Evolutionary conservation across 2,113 vertebrate species (phyloP).

Genomic region (Helogale parvula): DNA sequence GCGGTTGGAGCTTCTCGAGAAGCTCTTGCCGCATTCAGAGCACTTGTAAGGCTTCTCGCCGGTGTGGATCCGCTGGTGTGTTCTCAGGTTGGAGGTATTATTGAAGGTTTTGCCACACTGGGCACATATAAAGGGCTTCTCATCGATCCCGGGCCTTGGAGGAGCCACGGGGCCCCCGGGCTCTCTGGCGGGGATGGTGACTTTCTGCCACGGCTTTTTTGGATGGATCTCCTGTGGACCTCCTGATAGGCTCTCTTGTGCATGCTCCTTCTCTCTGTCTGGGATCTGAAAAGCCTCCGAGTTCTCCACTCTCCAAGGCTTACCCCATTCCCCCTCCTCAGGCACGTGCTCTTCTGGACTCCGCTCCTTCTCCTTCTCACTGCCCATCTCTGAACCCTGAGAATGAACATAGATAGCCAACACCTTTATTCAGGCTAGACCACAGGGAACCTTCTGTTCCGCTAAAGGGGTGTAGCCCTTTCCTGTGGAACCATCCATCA

Average conservation of each 20-base stretch:
- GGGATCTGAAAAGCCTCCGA: neutral
- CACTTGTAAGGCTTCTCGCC: slow-evolving; percentile 72
- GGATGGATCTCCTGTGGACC: neutral
- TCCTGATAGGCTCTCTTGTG: neutral
- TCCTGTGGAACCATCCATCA: neutral
- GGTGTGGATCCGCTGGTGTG: slow-evolving; percentile 61
- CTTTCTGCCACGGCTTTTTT: neutral
- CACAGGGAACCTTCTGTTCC: neutral
- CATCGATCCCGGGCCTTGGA: neutral
- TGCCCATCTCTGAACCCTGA: slow-evolving; percentile 76
- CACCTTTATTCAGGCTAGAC: slow-evolving; percentile 47
- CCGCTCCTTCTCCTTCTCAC: slow-evolving; percentile 75
- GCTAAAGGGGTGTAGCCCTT: neutral
- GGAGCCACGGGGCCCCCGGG: neutral
- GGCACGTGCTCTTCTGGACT: slow-evolving; percentile 62
- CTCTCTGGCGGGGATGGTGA: neutral
- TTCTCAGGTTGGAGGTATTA: slow-evolving; percentile 66
- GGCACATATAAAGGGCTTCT: slow-evolving; percentile 72
- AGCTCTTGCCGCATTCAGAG: slow-evolving; percentile 79
- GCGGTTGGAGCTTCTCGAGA: slow-evolving; percentile 75
- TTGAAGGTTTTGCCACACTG: slow-evolving; percentile 78
- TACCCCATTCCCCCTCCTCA: slow-evolving; percentile 67
- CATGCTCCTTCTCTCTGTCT: slow-evolving; percentile 18
- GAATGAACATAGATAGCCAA: slow-evolving; percentile 70
- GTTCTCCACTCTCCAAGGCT: slow-evolving; percentile 59